Evolutionary conservation across 2,113 vertebrate species (phyloP), one percentile per base, ranked within the genome.

Genomic region (Garra rufa): DNA sequence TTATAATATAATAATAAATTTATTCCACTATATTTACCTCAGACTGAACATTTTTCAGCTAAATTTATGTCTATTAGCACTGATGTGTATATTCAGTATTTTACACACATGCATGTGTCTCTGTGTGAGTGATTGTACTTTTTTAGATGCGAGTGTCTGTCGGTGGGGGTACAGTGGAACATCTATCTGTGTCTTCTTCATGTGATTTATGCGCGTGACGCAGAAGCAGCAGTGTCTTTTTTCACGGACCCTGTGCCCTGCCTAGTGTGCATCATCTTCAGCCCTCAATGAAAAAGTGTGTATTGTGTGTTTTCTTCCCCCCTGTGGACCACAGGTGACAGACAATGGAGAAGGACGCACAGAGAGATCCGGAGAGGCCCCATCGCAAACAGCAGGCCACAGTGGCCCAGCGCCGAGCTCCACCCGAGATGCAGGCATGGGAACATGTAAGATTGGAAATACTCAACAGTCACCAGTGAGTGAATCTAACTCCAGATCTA

Each of bases 391-490:
- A 65, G 85, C 85, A 73, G 85, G 63, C 83, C 85, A 82, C 44
- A 87, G 81, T 38, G 55, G 77, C 57, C 89, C 85, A 28, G 91
- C 90, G 85, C 85, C 74, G 61, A 82, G 86, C 81, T 81, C 84
- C 75, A n/a, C 84, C 70, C 13, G 3, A 44, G 34, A 69, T 1
- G 28, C 44, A 38, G 17, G 9, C 10, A 74, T 85, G 48, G 86
- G 75, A n/a, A 86, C 82, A 61, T 87, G 70, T 86, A 88, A 90
- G 17, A 82, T 78, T 52, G 84, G 74, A 78, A 84, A 74, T 69
- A 83, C 69, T 19, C 57, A 85, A n/a, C 63, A 73, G 7, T 70
- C 86, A 87, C 88, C 89, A 85, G 91, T 93, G 90, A 92, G 94
- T 10, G 76, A 76, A 73, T 78, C 76, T 43, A 17, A 69, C 7